Percentiles rank a stretch among this genome's conserved stretches.
phyloP scores from a whole-genome alignment of 2,888 invertebrate species.

The Ceramica pisi region DNA sequence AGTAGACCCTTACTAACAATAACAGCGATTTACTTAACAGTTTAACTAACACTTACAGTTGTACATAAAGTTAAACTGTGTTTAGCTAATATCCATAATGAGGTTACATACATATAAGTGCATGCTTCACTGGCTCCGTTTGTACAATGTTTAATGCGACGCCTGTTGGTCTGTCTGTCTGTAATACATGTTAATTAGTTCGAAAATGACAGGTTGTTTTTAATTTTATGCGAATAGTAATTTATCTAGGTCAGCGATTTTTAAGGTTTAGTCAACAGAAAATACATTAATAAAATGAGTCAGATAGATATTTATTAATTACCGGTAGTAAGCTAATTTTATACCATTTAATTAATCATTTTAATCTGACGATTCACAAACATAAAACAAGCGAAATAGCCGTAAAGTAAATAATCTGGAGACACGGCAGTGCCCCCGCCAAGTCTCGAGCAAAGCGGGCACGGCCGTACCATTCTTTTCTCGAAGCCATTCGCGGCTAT shows the following conservation, averaged over 20 bases:
- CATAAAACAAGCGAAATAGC: no score
- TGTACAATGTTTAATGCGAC: constrained; percentile 3
- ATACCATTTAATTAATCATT: no score
- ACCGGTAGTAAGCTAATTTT: not conserved
- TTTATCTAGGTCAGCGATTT: not conserved
- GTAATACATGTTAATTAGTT: not conserved
- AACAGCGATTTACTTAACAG: constrained; percentile 3
- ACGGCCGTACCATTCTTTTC: no score
- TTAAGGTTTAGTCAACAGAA: not conserved
- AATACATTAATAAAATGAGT: constrained; percentile 2
- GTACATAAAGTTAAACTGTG: not conserved
- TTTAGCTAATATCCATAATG: constrained; percentile 21
- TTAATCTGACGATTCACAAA: no score
- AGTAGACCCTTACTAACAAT: not conserved
- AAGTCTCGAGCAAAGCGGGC: no score
- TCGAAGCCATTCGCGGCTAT: no score
- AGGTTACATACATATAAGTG: constrained; percentile 3
- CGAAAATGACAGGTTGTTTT: not conserved
- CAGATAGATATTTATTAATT: not conserved
- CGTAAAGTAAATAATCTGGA: no score
- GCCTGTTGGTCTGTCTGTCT: constrained; percentile 11
- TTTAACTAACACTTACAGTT: not conserved
- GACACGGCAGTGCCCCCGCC: no score
- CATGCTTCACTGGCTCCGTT: constrained; percentile 20
- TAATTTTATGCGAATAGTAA: not conserved